phyloP scores from a whole-genome alignment of 2,113 vertebrate genomes.

The Melanostigma gelatinosum region DNA sequence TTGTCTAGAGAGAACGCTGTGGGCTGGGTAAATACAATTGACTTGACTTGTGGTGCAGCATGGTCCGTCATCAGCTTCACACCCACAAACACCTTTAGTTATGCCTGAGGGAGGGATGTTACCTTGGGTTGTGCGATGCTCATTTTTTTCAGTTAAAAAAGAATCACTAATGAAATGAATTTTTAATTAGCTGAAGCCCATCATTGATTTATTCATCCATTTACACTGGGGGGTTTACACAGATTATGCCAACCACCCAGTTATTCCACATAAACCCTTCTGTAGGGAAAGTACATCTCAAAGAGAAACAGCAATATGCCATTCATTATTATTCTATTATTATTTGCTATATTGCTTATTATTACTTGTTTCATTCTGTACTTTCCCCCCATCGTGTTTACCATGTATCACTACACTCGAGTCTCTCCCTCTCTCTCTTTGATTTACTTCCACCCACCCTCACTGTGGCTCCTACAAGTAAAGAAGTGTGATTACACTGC shows the following conservation, averaged over 20 bases:
- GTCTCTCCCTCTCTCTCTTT: not conserved
- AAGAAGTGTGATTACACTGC: slow-evolving; percentile 29
- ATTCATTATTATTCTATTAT: not conserved
- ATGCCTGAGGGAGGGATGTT: not conserved
- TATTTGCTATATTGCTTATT: not conserved
- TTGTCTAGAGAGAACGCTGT: no score
- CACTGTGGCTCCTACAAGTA: slow-evolving; percentile 26
- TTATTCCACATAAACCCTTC: not conserved
- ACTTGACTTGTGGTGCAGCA: not conserved
- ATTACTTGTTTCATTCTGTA: not conserved
- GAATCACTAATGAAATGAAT: not conserved
- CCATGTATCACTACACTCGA: not conserved
- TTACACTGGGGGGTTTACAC: not conserved
- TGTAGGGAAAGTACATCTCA: not conserved
- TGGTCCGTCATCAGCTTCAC: not conserved
- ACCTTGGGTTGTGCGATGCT: not conserved
- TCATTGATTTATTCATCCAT: not conserved
- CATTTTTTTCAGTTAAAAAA: not conserved
- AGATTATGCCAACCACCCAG: not conserved
- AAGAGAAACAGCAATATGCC: not conserved
- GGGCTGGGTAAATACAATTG: not conserved
- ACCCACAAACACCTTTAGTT: not conserved
- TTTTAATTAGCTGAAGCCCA: not conserved
- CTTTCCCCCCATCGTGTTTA: not conserved
- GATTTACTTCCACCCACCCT: not conserved